Evolutionary conservation across 2,888 invertebrate species (phyloP), one percentile per base, ranked within the genome.

Genomic region (Apodemia zela): DNA sequence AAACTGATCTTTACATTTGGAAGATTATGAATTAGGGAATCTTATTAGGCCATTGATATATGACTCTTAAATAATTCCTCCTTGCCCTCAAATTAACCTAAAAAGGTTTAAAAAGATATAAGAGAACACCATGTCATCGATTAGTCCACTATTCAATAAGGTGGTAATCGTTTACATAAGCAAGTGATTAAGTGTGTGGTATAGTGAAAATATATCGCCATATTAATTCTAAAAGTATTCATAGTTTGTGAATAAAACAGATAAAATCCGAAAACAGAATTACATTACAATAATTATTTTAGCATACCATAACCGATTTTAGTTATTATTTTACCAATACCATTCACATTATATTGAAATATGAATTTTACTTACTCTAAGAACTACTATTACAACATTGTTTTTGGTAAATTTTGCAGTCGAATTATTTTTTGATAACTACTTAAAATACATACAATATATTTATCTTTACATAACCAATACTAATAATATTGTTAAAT

Each of bases 301-400:
- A 60, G 59, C 74, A 77, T 75, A 75, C 75, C 75, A 75, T 72
- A 65, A 66, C 67, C 70, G 47, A 59, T 60, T 51, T 17, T 47
- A 51, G 38, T 51, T 13, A 51, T 13, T 51, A 51, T 51, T 51
- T 11, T 21, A 51, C 51, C 51, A 51, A 51, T 51, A 21, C 51
- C 51, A 51, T 51, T 51, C 21, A 51, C 21, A 51, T 13, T 13
- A 21, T 11, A 51, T 51, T 51, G 21, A 18, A 51, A 51, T 21
- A 21, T 11, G 21, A 51, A 13, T 11, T 51, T 51, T 51, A 51
- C 51, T 51, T 51, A 51, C 51, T 51, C 51, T 49, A 49, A 25
- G 25, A 49, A 49, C 49, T 51, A 51, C 21, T 21, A 13, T 51
- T 51, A 51, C 51, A 51, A 51, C 13, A 51, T 51, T 51, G 51